Evolutionary conservation across 2,113 vertebrate species (phyloP).

Genomic region (Acanthisitta chloris): DNA sequence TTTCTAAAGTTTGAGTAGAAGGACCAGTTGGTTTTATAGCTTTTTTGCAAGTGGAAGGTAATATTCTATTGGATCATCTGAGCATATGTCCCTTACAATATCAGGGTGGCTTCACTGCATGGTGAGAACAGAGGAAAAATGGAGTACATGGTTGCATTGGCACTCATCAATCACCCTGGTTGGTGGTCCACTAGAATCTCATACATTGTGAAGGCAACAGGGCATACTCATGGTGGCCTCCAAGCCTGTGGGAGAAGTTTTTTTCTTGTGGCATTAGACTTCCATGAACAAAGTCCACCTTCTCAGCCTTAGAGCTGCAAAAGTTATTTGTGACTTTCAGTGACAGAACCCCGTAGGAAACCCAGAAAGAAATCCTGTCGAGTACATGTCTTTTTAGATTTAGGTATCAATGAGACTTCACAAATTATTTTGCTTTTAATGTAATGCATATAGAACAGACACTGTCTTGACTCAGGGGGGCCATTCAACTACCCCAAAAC

Average conservation of each 20-base stretch:
- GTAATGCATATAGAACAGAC: neutral
- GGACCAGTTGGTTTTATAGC: neutral
- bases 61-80: neutral
- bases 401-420: neutral
- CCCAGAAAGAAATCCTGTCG: neutral
- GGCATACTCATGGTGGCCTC: neutral
- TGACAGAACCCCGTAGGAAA: neutral
- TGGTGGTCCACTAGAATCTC: neutral
- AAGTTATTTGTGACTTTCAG: neutral
- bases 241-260: neutral
- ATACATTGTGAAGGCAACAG: neutral
- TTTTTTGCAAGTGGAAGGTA: neutral
- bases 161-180: neutral
- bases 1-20: neutral
- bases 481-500: neutral
- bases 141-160: neutral
- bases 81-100: neutral
- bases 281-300: neutral
- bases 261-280: neutral
- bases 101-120: neutral
- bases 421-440: neutral
- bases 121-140: neutral
- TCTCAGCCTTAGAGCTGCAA: neutral
- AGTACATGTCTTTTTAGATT: neutral
- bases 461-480: neutral